Conservation (phyloP, 2,888 invertebrate species). For the Caenorhabditis sulstoni region DNA sequence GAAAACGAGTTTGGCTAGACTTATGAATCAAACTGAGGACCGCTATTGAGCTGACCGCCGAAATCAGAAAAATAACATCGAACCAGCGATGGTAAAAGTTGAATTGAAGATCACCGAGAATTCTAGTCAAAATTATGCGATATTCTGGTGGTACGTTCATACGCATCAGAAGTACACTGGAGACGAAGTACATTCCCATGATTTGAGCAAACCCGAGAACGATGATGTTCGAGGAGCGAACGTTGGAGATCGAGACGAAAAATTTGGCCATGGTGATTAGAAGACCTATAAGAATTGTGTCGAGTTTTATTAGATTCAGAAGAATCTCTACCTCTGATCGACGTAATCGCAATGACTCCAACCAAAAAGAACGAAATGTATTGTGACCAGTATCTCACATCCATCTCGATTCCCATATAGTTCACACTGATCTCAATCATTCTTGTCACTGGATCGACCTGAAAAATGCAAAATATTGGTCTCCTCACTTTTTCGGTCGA, state of each 20-base stretch:
- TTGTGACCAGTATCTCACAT: conserved; percentile 99
- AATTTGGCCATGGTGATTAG: conserved; percentile 98
- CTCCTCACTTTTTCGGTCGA: no score
- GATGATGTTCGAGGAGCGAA: conserved; percentile 97
- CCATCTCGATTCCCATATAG: conserved; percentile 95
- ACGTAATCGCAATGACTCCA: conserved; percentile 97
- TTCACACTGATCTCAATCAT: conserved; percentile 96
- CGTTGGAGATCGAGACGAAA: conserved; percentile 98
- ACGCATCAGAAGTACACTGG: conserved; percentile 94
- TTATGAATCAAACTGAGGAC: conserved; percentile 96
- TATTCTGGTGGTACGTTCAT: conserved; percentile 99
- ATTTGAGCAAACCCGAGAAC: conserved; percentile 96
- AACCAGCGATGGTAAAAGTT: conserved; percentile 99
- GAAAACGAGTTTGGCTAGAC: conserved; percentile 32
- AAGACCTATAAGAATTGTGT: conserved; percentile 84
- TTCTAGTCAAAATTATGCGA: conserved; percentile 85
- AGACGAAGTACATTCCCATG: conserved; percentile 99
- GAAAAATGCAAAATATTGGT: no score
- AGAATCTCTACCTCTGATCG: conserved; percentile 92
- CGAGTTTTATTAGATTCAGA: no score
- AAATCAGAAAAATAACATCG: conserved; percentile 96
- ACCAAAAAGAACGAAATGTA: conserved; percentile 97
- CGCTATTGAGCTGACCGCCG: conserved; percentile 94
- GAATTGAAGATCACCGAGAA: conserved; percentile 96
- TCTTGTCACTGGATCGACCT: conserved; percentile 93